Conservation (phyloP, 2,888 invertebrate genomes). For the Cerastis rubricosa region DNA sequence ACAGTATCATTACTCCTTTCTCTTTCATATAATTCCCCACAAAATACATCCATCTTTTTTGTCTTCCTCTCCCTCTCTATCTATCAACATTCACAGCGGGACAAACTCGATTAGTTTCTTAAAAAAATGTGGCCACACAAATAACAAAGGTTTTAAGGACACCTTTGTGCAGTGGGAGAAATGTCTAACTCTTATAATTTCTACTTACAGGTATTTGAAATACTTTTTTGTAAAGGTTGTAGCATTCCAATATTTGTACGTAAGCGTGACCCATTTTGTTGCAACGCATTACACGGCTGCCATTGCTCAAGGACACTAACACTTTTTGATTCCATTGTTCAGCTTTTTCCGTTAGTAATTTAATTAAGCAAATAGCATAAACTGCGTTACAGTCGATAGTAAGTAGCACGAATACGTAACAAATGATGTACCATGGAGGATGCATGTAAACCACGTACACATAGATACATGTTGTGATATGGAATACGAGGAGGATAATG, state of each 20-base stretch:
- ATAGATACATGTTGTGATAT: not conserved
- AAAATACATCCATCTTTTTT: no score
- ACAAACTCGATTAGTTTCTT: not conserved
- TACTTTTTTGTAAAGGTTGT: constrained; percentile 37
- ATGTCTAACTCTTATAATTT: not conserved
- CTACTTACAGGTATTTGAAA: constrained; percentile 43
- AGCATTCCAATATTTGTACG: constrained; percentile 38
- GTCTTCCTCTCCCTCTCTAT: no score
- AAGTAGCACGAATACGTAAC: not conserved
- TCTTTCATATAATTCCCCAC: no score
- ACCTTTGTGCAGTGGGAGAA: not conserved
- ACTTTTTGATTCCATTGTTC: constrained; percentile 47
- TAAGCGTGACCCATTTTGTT: constrained; percentile 32
- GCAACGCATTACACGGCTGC: constrained; percentile 1
- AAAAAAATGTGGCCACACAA: not conserved
- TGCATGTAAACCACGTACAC: not conserved
- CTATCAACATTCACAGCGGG: not conserved
- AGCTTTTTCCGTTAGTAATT: constrained; percentile 31
- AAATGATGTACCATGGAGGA: constrained; percentile 6
- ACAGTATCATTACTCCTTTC: no score
- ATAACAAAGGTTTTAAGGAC: not conserved
- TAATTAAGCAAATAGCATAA: constrained; percentile 43
- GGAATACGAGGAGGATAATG: not conserved
- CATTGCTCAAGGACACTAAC: not conserved
- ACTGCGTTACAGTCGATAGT: constrained; percentile 39